phyloP scores from a whole-genome alignment of 2,113 vertebrate species.

The Oostethus manadensis region DNA sequence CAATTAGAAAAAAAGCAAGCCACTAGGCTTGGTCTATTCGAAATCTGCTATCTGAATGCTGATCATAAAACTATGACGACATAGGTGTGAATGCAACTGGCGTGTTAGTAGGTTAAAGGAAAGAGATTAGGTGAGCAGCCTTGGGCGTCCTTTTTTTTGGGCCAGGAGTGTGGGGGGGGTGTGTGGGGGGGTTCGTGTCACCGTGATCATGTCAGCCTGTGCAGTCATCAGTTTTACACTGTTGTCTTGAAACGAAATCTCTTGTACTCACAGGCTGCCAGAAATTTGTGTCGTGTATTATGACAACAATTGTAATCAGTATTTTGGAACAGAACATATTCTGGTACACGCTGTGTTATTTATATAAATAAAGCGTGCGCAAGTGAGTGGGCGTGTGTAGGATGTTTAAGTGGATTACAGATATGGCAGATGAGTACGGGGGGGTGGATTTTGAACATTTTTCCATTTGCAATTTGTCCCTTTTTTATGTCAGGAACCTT shows the following conservation, averaged over 20 bases:
- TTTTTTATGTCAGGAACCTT: neutral
- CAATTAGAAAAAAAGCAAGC: too few species aligned
- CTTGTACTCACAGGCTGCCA: constrained; percentile 14
- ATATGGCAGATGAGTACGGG: constrained; percentile 3
- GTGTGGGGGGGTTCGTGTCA: constrained; percentile 22
- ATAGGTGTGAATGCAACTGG: neutral
- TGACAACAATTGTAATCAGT: constrained; percentile 48
- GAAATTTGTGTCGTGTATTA: constrained; percentile 25
- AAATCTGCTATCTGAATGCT: too few species aligned
- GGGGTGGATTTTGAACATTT: too few species aligned
- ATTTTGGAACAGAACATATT: constrained; percentile 50
- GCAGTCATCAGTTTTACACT: constrained; percentile 4
- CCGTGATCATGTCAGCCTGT: constrained; percentile 23
- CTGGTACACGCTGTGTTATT: constrained; percentile 39
- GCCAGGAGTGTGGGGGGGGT: too few species aligned
- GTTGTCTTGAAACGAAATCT: constrained; percentile 9
- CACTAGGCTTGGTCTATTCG: too few species aligned
- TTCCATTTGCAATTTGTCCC: too few species aligned
- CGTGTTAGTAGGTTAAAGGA: neutral
- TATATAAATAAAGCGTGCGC: constrained; percentile 31
- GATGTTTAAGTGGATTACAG: constrained; percentile 5
- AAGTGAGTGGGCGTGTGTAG: neutral
- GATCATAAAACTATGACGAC: neutral
- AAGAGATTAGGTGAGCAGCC: neutral
- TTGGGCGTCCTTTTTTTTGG: constrained; percentile 9